phyloP scores from a whole-genome alignment of 2,888 invertebrate genomes.

The Crioceris asparagi region DNA sequence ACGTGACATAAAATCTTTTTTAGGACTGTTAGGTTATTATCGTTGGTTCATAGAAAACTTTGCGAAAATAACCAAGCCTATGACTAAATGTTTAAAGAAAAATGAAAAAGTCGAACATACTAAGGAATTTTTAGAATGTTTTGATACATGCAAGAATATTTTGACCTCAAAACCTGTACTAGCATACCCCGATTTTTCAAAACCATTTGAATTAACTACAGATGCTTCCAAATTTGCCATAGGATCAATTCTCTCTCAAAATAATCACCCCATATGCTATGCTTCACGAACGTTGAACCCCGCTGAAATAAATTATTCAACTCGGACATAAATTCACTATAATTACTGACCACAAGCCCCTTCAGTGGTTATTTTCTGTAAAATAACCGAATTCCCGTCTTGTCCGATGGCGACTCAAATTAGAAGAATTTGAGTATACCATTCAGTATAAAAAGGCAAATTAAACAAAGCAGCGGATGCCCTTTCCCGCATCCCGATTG shows the following conservation, averaged over 20 bases:
- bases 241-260: conserved; percentile 4
- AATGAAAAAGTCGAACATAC: too few species aligned
- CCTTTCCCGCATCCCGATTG: conserved; percentile 4
- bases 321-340: conserved; percentile 6
- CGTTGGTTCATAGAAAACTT: conserved; percentile 27
- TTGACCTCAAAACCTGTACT: conserved; percentile 4
- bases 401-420: conserved; percentile 12
- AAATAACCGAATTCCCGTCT: conserved; percentile 15
- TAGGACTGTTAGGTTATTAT: conserved; percentile 28
- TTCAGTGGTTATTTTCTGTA: conserved; percentile 17
- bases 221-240: conserved; percentile 8
- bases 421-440: conserved; percentile 12
- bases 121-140: conserved; percentile 4
- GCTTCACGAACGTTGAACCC: conserved; percentile 9
- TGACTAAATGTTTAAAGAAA: too few species aligned
- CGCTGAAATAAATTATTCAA: conserved; percentile 9
- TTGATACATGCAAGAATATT: conserved; percentile 6
- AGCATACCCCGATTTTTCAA: conserved; percentile 7
- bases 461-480: conserved; percentile 12
- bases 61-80: conserved; percentile 26
- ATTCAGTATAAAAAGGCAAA: conserved; percentile 12
- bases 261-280: conserved; percentile 6
- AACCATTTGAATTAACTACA: conserved; percentile 7
- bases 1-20: conserved; percentile 27
- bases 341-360: conserved; percentile 18